phyloP scores from a whole-genome alignment of 2,797 vertebrate species.

The Urophycis tenuis region DNA sequence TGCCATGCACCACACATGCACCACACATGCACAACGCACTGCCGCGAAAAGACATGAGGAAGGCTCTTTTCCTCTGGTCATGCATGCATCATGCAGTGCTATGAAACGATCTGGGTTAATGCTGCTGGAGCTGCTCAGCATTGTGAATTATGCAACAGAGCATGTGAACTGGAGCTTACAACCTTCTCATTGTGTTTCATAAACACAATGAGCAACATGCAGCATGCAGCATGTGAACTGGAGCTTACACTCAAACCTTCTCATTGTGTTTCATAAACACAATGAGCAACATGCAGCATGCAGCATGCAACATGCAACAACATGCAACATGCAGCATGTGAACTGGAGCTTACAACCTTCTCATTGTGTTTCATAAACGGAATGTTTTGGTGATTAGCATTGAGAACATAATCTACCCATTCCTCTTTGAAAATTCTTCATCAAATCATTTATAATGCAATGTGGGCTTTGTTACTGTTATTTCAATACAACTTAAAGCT shows the following conservation, averaged over 20 bases:
- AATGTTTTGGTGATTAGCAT: not conserved
- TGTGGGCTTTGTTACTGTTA: not conserved
- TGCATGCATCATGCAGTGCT: slow-evolving; percentile 38
- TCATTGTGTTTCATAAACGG: slow-evolving; percentile 8
- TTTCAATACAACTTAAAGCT: no score
- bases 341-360: slow-evolving; percentile 26
- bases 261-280: slow-evolving; percentile 8
- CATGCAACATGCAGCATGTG: no score
- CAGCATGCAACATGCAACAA: no score
- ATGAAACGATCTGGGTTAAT: slow-evolving; percentile 36
- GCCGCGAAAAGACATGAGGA: slow-evolving; percentile 42
- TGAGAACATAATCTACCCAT: not conserved
- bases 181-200: slow-evolving; percentile 20
- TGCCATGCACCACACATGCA: slow-evolving; percentile 27
- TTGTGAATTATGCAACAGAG: slow-evolving; percentile 47
- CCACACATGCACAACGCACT: slow-evolving; percentile 13
- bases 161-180: slow-evolving; percentile 29
- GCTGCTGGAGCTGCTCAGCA: slow-evolving; percentile 16
- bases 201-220: slow-evolving; percentile 14
- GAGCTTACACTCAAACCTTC: slow-evolving; percentile 28
- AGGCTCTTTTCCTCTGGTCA: slow-evolving; percentile 37
- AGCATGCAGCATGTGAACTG: no score
- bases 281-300: no score
- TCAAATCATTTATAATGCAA: not conserved
- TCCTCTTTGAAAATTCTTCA: not conserved